Evolutionary conservation across 1,140 invertebrate species (phyloP), one percentile per base, ranked within the genome.

Genomic region (Bombus huntii): DNA sequence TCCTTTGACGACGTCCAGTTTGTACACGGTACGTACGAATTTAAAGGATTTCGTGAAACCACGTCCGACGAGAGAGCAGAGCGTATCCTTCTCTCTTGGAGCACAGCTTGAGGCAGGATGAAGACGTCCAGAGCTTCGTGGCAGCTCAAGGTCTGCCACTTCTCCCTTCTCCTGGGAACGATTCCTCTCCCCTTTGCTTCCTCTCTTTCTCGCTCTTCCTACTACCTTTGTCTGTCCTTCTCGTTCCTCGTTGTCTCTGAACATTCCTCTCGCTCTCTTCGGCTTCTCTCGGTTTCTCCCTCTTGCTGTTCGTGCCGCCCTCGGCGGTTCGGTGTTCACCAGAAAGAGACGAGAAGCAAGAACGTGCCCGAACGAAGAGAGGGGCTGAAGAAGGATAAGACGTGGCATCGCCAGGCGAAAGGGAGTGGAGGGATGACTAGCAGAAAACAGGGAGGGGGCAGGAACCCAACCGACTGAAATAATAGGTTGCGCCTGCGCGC

Each of bases 61-160:
- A 74, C 88, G 85, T 47, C 34, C 44, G 68, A 68, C 72, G 66
- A 73, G 57, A 72, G 81, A 75, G 80, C 71, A 73, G 59, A 62
- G 65, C 74, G 86, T 86, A 84, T 75, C 82, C 85, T 87, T 86
- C 88, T 89, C 87, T 91, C 92, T 93, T 86, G 70, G 74, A 92
- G 91, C 92, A 85, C 90, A 90, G 91, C 93, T 94, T 84, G 90
- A 90, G 94, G 93, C 93, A 93, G 94, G 93, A 95, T 95, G 95
- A 95, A 95, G 95, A 95, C 93, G 94, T 95, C 93, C 93, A 93
- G 92, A 91, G 91, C 91, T 92, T 92, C 87, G 90, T 95, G 95
- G 95, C 94, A 95, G 94, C 95, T 95, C 95, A 95, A 95, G 95
- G 94, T 95, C 95, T 95, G 92, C 95, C 93, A 93, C 94, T 95